These are phyloP conservation scores for Phymorhynchus buccinoides DNA, from an alignment of 1,140 invertebrate species.

Conservation along the genomic window DNA sequence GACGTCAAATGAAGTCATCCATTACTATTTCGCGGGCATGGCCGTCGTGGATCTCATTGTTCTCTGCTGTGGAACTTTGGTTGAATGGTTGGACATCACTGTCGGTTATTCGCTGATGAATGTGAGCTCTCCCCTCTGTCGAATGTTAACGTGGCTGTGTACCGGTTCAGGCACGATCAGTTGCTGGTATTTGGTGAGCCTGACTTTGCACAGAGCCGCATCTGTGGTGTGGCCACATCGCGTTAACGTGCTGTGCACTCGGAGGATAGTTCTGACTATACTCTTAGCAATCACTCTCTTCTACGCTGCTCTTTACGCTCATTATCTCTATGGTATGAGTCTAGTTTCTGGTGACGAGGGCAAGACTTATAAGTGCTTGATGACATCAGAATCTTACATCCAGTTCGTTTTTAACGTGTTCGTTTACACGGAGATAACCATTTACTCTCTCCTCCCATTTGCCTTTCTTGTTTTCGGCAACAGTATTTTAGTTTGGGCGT, in stretches of 20 bases:
- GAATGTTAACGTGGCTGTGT: not conserved
- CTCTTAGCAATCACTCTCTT: not conserved
- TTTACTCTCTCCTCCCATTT: too few relatives aligned
- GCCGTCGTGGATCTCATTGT: not conserved
- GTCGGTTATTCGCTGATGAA: not conserved
- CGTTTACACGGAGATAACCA: too few relatives aligned
- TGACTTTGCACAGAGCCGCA: slow-evolving; percentile 11
- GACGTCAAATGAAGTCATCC: not conserved
- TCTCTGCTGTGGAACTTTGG: not conserved
- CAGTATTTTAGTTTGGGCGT: too few relatives aligned
- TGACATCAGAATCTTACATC: too few relatives aligned
- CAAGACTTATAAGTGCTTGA: too few relatives aligned
- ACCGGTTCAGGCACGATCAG: not conserved
- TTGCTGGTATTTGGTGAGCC: slow-evolving; percentile 3
- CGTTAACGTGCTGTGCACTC: not conserved
- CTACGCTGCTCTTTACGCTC: too few relatives aligned
- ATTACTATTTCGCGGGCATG: not conserved
- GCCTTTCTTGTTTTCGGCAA: too few relatives aligned
- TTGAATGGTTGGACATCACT: not conserved
- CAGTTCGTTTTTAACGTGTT: too few relatives aligned
- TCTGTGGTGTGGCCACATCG: slow-evolving; percentile 3
- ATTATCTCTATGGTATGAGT: too few relatives aligned
- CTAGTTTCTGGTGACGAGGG: too few relatives aligned
- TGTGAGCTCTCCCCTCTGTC: not conserved
- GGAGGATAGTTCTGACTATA: not conserved